Base-by-base conservation (phyloP, 2,113 vertebrate genomes). In the Agelaius tricolor region DNA sequence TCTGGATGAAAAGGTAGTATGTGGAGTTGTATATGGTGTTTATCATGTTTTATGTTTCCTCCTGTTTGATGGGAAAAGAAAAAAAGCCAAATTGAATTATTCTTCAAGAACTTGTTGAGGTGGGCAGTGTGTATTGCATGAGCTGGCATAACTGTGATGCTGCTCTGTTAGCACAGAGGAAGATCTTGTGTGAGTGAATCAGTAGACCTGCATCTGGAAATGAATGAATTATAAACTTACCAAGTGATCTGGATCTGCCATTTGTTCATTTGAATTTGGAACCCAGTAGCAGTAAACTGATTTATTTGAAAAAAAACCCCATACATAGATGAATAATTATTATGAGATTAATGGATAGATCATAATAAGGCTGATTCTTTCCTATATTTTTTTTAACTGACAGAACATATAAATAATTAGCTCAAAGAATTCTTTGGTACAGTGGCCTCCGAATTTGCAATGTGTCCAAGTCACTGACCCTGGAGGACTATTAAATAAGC, bases 251-350 rank as follows among this genome's bases (percentile, higher is more conserved):
- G 41, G 10, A 73, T 61, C 9, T 84, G 21, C 27, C 13, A 33
- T 73, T 93, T 80, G 6, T 37, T 83, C 2, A 46, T 68, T 83
- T 91, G 35, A 46, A 43, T 93, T 91, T 86, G 33, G 26, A 89
- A 43, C 7, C 8, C 21, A 6, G 28, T 46, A 71, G 16, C 28
- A 43, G 15, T 65, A 76, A 94, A 65, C 9, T 6, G 21, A 39
- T 41, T 57, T 35, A 49, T 71, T 71, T 62, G 9, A 0, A 43
- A 61, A 44, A 51, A 52, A 14, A 0, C 1, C 17, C 13, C 7
- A 59, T 26, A 39, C 3, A 31, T 65, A n/a, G 30, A n/a, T 59
- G 15, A 65, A 44, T 57, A 43, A 73, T 31, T 72, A 21, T 51
- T 63, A 35, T 33, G 14, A 47, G 13, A 72, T 43, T 37, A 83